phyloP scores from a whole-genome alignment of 2,888 invertebrate species.

The Mycalesis mineus region DNA sequence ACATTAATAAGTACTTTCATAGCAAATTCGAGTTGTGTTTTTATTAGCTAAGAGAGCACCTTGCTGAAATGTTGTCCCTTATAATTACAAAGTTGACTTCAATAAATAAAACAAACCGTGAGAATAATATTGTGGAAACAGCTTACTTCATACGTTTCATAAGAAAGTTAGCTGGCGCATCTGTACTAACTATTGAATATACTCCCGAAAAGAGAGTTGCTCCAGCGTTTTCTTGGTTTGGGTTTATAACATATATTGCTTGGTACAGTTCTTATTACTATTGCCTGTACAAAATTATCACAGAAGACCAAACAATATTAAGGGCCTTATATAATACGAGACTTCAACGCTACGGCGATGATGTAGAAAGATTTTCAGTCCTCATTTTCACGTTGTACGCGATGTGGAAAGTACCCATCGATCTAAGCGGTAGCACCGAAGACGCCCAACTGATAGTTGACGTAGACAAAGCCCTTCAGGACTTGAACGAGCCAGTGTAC shows the following conservation, averaged over 20 bases:
- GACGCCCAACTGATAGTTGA: conserved; percentile 41
- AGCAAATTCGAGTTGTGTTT: too few relatives aligned
- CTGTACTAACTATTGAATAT: conserved; percentile 32
- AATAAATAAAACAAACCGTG: conserved; percentile 31
- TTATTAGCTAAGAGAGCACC: background rate
- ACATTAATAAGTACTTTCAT: background rate
- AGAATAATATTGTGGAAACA: conserved; percentile 45
- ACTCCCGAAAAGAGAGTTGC: conserved; percentile 23
- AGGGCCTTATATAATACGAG: conserved; percentile 52
- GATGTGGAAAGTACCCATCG: conserved; percentile 49
- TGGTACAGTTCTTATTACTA: conserved; percentile 46
- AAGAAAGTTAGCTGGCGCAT: conserved; percentile 42
- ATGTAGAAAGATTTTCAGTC: conserved; percentile 44
- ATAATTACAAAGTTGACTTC: conserved; percentile 11
- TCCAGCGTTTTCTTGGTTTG: conserved; percentile 38
- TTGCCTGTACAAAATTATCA: conserved; percentile 41
- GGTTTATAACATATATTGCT: conserved; percentile 36
- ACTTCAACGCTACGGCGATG: conserved; percentile 54
- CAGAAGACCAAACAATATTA: conserved; percentile 49
- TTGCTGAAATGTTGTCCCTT: conserved; percentile 10
- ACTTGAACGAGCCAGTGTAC: conserved; percentile 42
- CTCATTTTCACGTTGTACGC: conserved; percentile 39
- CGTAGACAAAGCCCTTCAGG: conserved; percentile 44
- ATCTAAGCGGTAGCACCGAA: conserved; percentile 35
- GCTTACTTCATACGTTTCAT: conserved; percentile 35